Base-by-base conservation (phyloP, 2,113 vertebrate species). In the Mustela nigripes region DNA sequence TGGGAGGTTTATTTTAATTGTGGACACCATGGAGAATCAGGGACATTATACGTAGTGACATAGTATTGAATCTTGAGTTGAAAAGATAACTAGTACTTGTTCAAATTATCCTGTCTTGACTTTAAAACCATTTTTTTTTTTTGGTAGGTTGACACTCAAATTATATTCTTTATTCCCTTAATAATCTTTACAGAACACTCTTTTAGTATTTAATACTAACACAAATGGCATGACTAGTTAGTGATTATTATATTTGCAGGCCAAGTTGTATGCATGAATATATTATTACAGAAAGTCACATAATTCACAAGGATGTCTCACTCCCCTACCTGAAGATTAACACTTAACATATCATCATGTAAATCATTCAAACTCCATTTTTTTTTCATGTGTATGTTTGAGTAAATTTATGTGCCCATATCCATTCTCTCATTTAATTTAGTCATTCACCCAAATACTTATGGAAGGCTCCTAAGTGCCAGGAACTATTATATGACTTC, bases 1-100 rank as follows among this genome's bases (percentile, higher is more conserved):
- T 92, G 36, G n/a, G 28, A 97, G 36, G 58, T 98, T 98, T 85
- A 50, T 96, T 98, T 98, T 96, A 98, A 96, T 96, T 98, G 90
- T 58, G 24, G 33, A 89, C 73, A 48, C 73, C 79, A 62, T 22
- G 79, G 74, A 22, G 91, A 97, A 93, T 82, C 93, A 42, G 3
- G n/a, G 58, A 67, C 36, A 97, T 84, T 85, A 85, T 74, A 91
- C 4, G 76, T 76, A 90, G 67, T 82, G 56, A 92, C 80, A 89
- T 3, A 90, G 1, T 71, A 19, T 10, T 89, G 62, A 95, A 95
- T 31, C 11, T 36, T 88, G 79, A 96, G 84, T 42, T 42, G 48
- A 95, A 95, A 62, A 95, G 45, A 53, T 19, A 95, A 82, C 16
- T 69, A 67, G 71, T 74, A 89, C 58, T 11, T 9, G 11, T 67